phyloP scores from a whole-genome alignment of 2,888 invertebrate genomes.

The Eurytoma adleriae region DNA sequence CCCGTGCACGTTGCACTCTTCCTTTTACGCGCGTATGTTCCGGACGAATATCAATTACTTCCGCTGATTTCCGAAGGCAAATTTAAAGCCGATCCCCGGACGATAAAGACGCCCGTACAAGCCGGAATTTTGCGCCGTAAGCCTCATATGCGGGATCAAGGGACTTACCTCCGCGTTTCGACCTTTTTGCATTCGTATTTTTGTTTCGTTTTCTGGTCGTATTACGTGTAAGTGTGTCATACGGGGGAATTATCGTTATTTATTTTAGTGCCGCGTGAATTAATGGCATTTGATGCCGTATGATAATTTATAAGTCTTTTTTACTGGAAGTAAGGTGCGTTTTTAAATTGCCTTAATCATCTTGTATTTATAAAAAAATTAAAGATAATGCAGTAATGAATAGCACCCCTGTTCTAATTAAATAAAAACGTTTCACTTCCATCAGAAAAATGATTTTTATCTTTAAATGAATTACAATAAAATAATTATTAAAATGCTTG shows the following conservation, averaged over 20 bases:
- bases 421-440: neutral
- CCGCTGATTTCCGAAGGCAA: constrained; percentile 53
- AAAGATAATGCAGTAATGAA: too few relatives aligned
- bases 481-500: too few relatives aligned
- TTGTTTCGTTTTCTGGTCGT: constrained; percentile 11
- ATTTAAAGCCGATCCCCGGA: constrained; percentile 47
- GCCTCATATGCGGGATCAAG: constrained; percentile 34
- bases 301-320: constrained; percentile 1
- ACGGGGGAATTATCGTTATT: constrained; percentile 29
- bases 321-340: too few relatives aligned
- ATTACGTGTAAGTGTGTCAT: constrained; percentile 43
- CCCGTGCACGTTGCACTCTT: neutral
- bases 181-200: neutral
- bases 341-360: constrained; percentile 7
- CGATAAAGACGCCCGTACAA: constrained; percentile 41
- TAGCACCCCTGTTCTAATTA: neutral
- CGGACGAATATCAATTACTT: constrained; percentile 58
- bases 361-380: neutral
- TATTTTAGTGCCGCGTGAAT: constrained; percentile 12
- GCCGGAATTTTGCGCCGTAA: constrained; percentile 17
- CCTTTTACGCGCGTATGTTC: neutral
- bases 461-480: too few relatives aligned
- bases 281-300: constrained; percentile 10
- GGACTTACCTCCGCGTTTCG: neutral
- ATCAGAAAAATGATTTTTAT: too few relatives aligned